Percentiles rank a stretch among this genome's conserved stretches.
Evolutionary conservation across 2,113 vertebrate genomes (phyloP).

Genomic region (Bubo blakistoni): DNA sequence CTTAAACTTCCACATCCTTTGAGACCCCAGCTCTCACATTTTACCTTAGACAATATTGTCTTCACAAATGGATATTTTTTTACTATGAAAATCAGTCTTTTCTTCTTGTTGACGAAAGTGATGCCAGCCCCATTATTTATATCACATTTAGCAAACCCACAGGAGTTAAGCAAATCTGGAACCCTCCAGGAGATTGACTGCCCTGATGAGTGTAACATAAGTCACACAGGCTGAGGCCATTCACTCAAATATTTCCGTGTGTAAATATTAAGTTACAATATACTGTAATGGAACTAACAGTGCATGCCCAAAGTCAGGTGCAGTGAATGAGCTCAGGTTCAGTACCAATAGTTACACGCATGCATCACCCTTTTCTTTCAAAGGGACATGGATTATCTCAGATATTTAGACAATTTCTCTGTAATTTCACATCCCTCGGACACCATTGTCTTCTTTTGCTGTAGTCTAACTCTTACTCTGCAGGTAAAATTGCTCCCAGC

Average conservation of each 20-base stretch:
- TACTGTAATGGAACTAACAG: slow-evolving; percentile 60
- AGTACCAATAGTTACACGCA: background rate
- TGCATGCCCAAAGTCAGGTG: slow-evolving; percentile 39
- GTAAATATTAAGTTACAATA: slow-evolving; percentile 60
- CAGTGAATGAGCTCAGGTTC: background rate
- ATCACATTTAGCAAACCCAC: slow-evolving; percentile 25
- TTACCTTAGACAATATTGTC: slow-evolving; percentile 18
- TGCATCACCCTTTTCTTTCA: background rate
- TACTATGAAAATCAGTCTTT: background rate
- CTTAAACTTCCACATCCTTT: slow-evolving; percentile 29
- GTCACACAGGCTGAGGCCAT: slow-evolving; percentile 23
- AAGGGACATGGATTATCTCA: background rate
- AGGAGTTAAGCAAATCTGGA: slow-evolving; percentile 46
- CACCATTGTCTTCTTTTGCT: background rate
- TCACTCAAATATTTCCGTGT: slow-evolving; percentile 45
- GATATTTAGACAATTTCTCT: background rate
- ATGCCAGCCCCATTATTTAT: slow-evolving; percentile 38
- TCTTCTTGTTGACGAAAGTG: slow-evolving; percentile 8
- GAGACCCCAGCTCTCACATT: slow-evolving; percentile 38
- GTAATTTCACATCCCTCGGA: background rate
- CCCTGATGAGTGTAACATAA: slow-evolving; percentile 60
- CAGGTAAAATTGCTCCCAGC: background rate
- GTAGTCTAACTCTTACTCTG: background rate
- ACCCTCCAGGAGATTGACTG: slow-evolving; percentile 38
- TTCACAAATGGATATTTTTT: slow-evolving; percentile 15